These are phyloP conservation scores for Falco biarmicus DNA, from an alignment of 2,797 vertebrate genomes.

Conservation along the genomic window DNA sequence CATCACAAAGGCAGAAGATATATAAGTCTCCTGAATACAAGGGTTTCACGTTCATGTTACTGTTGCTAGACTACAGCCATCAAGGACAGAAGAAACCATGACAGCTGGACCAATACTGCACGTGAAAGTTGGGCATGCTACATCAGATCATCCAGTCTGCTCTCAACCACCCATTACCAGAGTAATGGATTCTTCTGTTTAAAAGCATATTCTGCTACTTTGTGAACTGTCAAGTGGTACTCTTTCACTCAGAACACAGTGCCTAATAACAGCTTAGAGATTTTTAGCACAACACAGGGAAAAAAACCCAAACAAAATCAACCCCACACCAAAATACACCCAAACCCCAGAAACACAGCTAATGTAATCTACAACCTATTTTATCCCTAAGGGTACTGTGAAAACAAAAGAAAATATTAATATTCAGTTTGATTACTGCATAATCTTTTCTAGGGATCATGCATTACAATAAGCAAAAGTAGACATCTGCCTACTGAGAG, in stretches of 20 bases:
- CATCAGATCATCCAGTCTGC: neutral
- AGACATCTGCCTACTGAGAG: neutral
- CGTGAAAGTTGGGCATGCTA: accelerated
- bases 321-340: neutral
- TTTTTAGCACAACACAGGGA: neutral
- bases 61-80: neutral
- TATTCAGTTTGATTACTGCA: neutral
- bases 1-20: neutral
- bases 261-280: neutral
- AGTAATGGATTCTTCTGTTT: neutral
- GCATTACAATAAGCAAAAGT: neutral
- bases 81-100: neutral
- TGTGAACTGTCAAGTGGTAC: neutral
- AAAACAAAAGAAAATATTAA: neutral
- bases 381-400: neutral
- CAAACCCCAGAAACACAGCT: neutral
- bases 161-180: neutral
- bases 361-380: neutral
- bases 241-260: neutral
- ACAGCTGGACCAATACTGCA: neutral
- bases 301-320: neutral
- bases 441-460: neutral
- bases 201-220: neutral
- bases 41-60: neutral
- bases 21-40: neutral